These are phyloP conservation scores for Poecilia picta DNA, from an alignment of 2,797 vertebrate genomes.

Conservation along the genomic window DNA sequence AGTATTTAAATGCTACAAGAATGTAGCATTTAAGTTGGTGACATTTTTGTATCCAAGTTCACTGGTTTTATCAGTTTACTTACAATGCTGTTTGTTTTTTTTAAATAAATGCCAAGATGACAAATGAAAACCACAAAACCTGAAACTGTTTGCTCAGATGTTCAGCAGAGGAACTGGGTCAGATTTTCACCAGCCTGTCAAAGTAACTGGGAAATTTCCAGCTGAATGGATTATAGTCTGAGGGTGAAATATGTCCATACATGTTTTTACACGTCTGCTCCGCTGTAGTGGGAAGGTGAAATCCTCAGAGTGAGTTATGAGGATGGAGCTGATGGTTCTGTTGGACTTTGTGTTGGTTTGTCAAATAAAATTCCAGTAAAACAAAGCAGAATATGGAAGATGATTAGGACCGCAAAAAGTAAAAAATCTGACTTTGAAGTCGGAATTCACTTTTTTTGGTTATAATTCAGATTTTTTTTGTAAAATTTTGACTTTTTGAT, in stretches of 20 bases:
- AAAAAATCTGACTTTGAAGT: no score
- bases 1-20: no score
- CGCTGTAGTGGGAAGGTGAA: constrained; percentile 1
- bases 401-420: no score
- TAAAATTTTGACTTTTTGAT: no score
- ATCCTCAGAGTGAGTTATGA: constrained; percentile 19
- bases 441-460: no score
- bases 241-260: background rate
- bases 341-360: background rate
- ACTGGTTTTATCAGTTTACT: background rate
- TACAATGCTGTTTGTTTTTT: background rate
- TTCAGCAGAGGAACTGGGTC: background rate
- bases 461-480: no score
- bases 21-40: background rate
- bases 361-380: no score
- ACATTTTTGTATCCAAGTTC: background rate
- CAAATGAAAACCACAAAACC: background rate
- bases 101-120: background rate
- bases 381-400: no score
- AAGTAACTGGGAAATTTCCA: background rate
- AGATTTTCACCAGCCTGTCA: background rate
- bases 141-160: background rate
- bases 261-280: background rate
- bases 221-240: background rate
- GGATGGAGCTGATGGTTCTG: background rate